These are phyloP conservation scores for Ichneumon xanthorius DNA, from an alignment of 2,888 invertebrate species.

Conservation along the genomic window DNA sequence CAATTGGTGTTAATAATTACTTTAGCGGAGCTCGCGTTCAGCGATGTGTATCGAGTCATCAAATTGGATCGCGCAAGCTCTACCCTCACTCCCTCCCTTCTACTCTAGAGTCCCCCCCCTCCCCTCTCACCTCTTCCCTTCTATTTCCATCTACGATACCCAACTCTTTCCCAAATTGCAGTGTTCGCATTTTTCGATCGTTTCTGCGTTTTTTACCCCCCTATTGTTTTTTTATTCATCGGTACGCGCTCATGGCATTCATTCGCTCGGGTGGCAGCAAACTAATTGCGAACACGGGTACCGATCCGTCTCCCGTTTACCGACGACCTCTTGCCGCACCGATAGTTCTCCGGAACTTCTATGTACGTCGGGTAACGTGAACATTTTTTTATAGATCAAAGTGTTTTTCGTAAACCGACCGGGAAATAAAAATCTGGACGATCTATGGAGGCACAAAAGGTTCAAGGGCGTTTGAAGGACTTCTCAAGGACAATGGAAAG, in stretches of 20 bases:
- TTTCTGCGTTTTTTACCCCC: slow-evolving; percentile 37
- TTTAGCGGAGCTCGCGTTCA: slow-evolving; percentile 76
- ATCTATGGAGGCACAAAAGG: no score
- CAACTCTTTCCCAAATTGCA: slow-evolving; percentile 58
- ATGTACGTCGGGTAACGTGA: neutral
- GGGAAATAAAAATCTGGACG: no score
- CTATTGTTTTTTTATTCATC: slow-evolving; percentile 47
- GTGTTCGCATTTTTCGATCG: slow-evolving; percentile 63
- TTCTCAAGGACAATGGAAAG: no score
- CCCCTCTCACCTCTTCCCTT: slow-evolving; percentile 36
- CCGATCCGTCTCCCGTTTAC: slow-evolving; percentile 4
- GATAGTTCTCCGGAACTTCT: neutral
- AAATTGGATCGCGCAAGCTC: slow-evolving; percentile 76
- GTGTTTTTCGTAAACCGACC: no score
- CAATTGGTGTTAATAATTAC: slow-evolving; percentile 80
- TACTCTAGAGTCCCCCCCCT: slow-evolving; percentile 28
- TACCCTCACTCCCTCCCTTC: slow-evolving; percentile 14
- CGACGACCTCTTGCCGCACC: neutral
- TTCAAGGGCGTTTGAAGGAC: no score
- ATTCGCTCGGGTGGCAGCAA: slow-evolving; percentile 48
- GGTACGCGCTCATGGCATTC: slow-evolving; percentile 48
- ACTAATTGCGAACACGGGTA: slow-evolving; percentile 46
- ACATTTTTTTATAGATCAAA: no score
- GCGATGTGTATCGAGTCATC: slow-evolving; percentile 80
- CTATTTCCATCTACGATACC: slow-evolving; percentile 61